Conservation (phyloP, 2,797 vertebrate genomes). For the Catostomus latipinnis region DNA sequence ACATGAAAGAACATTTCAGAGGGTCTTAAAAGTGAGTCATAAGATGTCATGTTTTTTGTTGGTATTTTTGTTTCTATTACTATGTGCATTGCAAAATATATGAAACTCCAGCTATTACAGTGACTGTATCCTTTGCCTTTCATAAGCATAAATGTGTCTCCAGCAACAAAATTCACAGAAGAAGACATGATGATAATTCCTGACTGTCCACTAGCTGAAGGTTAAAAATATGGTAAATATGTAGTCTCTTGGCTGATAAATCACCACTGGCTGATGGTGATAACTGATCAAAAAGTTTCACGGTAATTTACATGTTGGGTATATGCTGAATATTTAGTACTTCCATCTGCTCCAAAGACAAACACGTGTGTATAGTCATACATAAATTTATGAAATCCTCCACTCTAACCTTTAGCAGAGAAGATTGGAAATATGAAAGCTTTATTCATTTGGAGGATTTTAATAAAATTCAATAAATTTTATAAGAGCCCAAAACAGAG, state of each 20-base stretch:
- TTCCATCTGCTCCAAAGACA: conserved; percentile 64
- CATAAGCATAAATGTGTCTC: not conserved
- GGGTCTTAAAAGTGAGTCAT: no score
- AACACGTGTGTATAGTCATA: conserved; percentile 39
- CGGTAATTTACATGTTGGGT: conserved; percentile 64
- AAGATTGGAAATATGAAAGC: conserved; percentile 16
- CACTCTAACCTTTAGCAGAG: conserved; percentile 6
- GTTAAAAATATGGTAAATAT: conserved; percentile 64
- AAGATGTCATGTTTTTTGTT: no score
- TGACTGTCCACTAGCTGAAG: conserved; percentile 45
- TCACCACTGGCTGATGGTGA: conserved; percentile 60
- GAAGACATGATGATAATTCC: conserved; percentile 5
- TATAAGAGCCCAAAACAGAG: no score
- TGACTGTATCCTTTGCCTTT: not conserved
- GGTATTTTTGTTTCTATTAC: no score
- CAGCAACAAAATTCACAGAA: not conserved
- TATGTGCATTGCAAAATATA: no score
- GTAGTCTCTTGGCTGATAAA: conserved; percentile 71
- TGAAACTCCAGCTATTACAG: not conserved
- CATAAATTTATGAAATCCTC: conserved; percentile 41
- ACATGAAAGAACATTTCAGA: no score
- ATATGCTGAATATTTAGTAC: conserved; percentile 73
- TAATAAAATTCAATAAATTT: not conserved
- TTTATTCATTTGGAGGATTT: conserved; percentile 36
- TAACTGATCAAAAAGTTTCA: conserved; percentile 67